Conservation (phyloP, 2,113 vertebrate species). For the Pterophyllum scalare region DNA sequence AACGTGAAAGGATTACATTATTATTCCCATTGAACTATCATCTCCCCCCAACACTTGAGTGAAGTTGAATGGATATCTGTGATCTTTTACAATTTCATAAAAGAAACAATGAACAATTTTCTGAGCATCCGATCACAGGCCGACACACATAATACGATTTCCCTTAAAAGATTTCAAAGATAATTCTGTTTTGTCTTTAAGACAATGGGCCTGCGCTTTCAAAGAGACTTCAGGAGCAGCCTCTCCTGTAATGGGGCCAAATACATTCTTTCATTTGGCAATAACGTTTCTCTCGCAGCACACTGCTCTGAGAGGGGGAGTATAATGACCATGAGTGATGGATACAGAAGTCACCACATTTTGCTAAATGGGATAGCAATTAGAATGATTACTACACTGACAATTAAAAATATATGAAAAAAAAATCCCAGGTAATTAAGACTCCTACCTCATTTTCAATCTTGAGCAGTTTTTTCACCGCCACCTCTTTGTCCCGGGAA, state of each 20-base stretch:
- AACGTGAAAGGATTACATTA: constrained; percentile 65
- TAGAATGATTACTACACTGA: constrained; percentile 83
- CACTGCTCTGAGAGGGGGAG: constrained; percentile 78
- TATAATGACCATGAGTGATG: constrained; percentile 79
- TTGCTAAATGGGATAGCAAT: constrained; percentile 79
- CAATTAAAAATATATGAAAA: constrained; percentile 80
- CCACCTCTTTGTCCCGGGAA: constrained; percentile 98
- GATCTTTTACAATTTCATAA: constrained; percentile 64
- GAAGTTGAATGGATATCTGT: constrained; percentile 67
- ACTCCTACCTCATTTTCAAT: constrained; percentile 97
- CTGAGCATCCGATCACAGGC: constrained; percentile 51
- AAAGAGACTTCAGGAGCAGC: constrained; percentile 66
- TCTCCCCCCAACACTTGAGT: constrained; percentile 60
- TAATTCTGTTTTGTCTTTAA: constrained; percentile 70
- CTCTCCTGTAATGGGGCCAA: constrained; percentile 73
- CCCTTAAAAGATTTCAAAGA: constrained; percentile 61
- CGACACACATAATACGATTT: constrained; percentile 58
- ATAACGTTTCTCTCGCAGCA: constrained; percentile 74
- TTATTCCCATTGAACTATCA: constrained; percentile 65
- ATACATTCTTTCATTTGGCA: constrained; percentile 76
- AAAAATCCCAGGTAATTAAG: constrained; percentile 66
- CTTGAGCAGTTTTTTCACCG: constrained; percentile 98
- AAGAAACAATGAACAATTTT: constrained; percentile 58
- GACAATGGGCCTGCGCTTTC: constrained; percentile 72
- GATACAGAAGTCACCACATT: constrained; percentile 78